phyloP scores from a whole-genome alignment of 2,888 invertebrate species.

The Carterocephalus palaemon region DNA sequence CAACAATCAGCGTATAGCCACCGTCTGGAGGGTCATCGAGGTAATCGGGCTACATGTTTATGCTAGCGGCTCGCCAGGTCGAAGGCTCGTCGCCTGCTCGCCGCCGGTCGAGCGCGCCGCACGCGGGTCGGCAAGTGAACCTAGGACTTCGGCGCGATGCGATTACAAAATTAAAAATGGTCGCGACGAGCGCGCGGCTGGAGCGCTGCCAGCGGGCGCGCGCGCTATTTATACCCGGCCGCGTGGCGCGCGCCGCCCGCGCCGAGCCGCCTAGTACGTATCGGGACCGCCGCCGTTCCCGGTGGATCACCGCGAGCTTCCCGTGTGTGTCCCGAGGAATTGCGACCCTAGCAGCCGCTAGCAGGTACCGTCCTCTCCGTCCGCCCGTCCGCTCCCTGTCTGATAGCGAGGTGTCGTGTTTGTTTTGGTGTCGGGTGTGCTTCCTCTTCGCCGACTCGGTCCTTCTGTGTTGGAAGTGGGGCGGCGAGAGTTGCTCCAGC shows the following conservation, averaged over 20 bases:
- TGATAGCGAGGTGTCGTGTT: constrained; percentile 16
- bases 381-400: constrained; percentile 4
- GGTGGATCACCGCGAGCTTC: too few relatives aligned
- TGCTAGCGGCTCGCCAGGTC: too few relatives aligned
- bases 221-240: constrained; percentile 22
- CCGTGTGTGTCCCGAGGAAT: too few relatives aligned
- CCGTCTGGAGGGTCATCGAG: too few relatives aligned
- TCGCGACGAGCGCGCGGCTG: constrained; percentile 25
- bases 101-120: constrained; percentile 41
- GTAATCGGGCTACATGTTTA: too few relatives aligned
- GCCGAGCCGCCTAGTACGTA: not conserved
- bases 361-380: not conserved
- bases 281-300: not conserved
- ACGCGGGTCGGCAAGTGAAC: constrained; percentile 34
- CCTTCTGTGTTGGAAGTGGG: not conserved
- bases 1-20: too few relatives aligned
- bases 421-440: too few relatives aligned
- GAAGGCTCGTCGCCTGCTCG: constrained; percentile 38
- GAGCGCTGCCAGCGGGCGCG: constrained; percentile 36
- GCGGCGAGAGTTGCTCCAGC: too few relatives aligned
- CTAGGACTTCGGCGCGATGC: not conserved
- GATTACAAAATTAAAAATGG: constrained; percentile 20
- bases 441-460: not conserved
- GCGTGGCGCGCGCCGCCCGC: constrained; percentile 9
- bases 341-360: too few relatives aligned